A percentile compares a stretch with the other conserved stretches of the same genome.
Evolutionary conservation across 1,140 invertebrate species (phyloP).

Genomic region (Meloidogyne floridensis): DNA sequence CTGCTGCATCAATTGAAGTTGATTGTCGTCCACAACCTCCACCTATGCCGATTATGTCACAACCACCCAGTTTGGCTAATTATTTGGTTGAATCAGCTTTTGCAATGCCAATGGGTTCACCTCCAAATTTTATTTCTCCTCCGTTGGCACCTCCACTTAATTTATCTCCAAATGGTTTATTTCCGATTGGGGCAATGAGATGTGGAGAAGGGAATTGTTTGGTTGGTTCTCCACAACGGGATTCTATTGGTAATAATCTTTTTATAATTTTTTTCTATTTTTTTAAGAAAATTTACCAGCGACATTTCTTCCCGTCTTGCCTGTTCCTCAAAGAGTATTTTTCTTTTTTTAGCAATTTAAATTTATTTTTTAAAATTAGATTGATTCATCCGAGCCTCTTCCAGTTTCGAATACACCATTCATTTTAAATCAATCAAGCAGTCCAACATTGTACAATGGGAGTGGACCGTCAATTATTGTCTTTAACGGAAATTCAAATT

Average conservation of each 20-base stretch:
- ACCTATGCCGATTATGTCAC: not conserved
- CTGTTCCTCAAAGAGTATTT: not conserved
- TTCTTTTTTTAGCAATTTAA: not conserved
- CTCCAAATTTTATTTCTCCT: not conserved
- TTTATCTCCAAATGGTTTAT: not conserved
- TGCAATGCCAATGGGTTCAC: not conserved
- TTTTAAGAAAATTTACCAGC: not conserved
- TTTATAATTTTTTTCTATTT: not conserved
- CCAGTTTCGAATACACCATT: not conserved
- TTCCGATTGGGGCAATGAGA: not conserved
- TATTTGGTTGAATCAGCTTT: slow-evolving; percentile 2
- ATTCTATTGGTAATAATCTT: not conserved
- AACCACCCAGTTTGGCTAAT: not conserved
- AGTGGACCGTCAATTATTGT: not conserved
- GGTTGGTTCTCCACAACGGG: not conserved
- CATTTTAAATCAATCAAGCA: slow-evolving; percentile 1
- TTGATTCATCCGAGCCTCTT: not conserved
- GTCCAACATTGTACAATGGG: not conserved
- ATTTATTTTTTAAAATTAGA: not conserved
- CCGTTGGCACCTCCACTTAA: not conserved
- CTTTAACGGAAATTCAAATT: not conserved
- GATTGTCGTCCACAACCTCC: not conserved
- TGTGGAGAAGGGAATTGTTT: slow-evolving; percentile 3
- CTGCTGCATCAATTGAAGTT: not conserved
- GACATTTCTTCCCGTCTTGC: not conserved